Evolutionary conservation across 2,888 invertebrate genomes (phyloP), one percentile per base, ranked within the genome.

Genomic region (Epistrophe grossulariae): DNA sequence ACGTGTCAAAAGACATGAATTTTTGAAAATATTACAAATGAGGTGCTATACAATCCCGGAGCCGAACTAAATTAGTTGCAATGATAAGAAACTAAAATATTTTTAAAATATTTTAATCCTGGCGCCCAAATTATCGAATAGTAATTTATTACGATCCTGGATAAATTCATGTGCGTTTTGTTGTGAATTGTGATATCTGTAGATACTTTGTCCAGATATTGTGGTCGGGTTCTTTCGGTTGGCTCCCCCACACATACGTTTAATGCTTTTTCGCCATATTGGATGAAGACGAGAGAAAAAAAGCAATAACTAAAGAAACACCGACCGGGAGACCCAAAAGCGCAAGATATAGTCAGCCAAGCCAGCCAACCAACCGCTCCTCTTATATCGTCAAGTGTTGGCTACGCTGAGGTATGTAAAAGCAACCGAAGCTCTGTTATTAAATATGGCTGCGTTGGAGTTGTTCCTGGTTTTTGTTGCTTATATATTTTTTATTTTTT

Each of bases 381-480:
- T 85, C 85, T 73, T 68, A 38, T 45, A 38, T 45, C 81, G 77
- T 66, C 82, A 79, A 87, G 83, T 79, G 82, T 68, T 68, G 78
- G 74, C 83, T 83, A 83, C 76, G 74, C 50, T 60, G 35, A 87
- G 79, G 83, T 83, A 87, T 87, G 87, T 87, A 82, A 87, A 66
- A 87, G 77, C 84, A 82, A 84, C 73, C 68, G 83, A 85, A 84
- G 85, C 88, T 78, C 88, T 89, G 79, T 89, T 72, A 89, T 88
- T 88, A 89, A 88, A 89, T 88, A 89, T 89, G 89, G 89, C 89
- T 88, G 84, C 88, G 82, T 77, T 66, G 76, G 74, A 82, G 82
- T 82, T 76, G 85, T 88, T 88, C 76, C 74, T 76, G 76, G 57
- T 83, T 80, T 85, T 68, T 50, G 57, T 62, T 24, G 28, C 55